phyloP scores from a whole-genome alignment of 2,888 invertebrate species.

The Halictus ligatus region DNA sequence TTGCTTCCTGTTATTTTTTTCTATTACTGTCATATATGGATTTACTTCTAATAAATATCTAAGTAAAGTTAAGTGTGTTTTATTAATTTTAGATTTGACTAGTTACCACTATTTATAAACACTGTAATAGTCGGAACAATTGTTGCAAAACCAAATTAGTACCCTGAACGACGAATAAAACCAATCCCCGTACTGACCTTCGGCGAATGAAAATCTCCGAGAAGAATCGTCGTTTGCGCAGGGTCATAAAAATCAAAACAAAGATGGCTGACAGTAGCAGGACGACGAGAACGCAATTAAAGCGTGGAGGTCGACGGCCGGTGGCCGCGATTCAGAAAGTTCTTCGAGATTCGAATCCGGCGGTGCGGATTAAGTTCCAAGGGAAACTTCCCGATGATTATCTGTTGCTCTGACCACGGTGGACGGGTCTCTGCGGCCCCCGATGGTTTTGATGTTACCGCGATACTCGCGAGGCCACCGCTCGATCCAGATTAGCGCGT shows the following conservation, averaged over 20 bases:
- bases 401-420: constrained; percentile 64
- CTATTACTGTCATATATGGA: too few species aligned
- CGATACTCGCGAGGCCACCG: constrained; percentile 57
- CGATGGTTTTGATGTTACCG: constrained; percentile 66
- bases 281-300: constrained; percentile 4
- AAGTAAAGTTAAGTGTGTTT: too few species aligned
- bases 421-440: constrained; percentile 40
- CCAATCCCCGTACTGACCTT: too few species aligned
- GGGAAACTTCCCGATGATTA: constrained; percentile 59
- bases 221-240: background rate
- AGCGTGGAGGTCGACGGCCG: background rate
- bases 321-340: constrained; percentile 19
- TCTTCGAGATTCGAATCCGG: constrained; percentile 31
- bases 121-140: too few species aligned
- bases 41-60: too few species aligned
- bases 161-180: too few species aligned
- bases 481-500: constrained; percentile 68
- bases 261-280: background rate
- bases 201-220: background rate
- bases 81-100: too few species aligned
- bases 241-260: background rate
- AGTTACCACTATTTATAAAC: too few species aligned
- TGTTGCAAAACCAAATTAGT: too few species aligned
- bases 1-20: too few species aligned
- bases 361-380: constrained; percentile 57